Base-by-base conservation (phyloP, 2,888 invertebrate species). In the Agriopis aurantiaria region DNA sequence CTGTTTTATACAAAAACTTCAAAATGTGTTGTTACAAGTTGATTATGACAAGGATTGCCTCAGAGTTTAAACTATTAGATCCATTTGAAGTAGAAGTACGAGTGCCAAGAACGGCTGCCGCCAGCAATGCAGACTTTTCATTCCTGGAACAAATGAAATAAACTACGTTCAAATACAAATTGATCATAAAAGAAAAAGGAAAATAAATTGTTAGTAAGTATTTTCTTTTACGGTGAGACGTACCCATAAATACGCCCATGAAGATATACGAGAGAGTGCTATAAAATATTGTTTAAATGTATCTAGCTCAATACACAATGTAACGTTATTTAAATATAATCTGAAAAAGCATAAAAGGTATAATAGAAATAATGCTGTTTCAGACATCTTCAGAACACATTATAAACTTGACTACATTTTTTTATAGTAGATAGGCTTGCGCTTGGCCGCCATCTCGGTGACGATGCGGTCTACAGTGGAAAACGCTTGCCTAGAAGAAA, bases 51-150 rank as follows among this genome's bases (percentile, higher is more conserved):
- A 80, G 76, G 9, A 33, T 55, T 64, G 17, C 41, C 56, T 61
- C 71, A n/a, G 12, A 43, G 49, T 55, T 91, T 85, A 85, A 82
- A 89, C 83, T 73, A 92, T 75, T 40, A 92, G 80, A 76, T 91
- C 91, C 72, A 93, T 86, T 75, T 93, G 92, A 73, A 92, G 85
- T 69, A 93, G 75, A 6, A 93, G 77, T 45, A 91, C 84, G 57
- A 92, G 79, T 8, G 89, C 90, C 72, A 92, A 68, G 72, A 91
- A 85, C 1, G 91, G 80, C 71, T 88, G 90, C 73, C 88, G 84
- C 93, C 92, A 94, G 77, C 93, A 91, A 33, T 87, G 85, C 5
- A 88, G 78, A 72, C 82, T 82, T 78, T 80, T 85, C 61, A 91
- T 83, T 79, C 92, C 93, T 93, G 85, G 2, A 92, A 92, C 91